Evolutionary conservation across 2,888 invertebrate species (phyloP).

Genomic region (Heliothis peltigera): DNA sequence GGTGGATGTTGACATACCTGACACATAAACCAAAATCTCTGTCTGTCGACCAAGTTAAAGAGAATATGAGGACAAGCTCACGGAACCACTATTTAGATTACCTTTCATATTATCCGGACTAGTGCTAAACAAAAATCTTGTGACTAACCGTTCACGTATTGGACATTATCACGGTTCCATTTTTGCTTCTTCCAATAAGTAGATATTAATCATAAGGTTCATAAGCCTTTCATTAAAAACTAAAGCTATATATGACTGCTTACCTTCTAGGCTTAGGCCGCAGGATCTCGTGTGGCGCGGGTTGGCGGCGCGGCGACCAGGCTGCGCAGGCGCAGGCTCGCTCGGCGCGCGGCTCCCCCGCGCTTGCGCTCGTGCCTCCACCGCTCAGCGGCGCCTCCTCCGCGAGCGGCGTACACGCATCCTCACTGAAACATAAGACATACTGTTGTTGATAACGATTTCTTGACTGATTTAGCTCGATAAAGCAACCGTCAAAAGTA

Average conservation of each 20-base stretch:
- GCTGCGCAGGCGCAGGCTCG: slow-evolving; percentile 85
- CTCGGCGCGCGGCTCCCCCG: slow-evolving; percentile 67
- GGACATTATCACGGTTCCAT: too few species aligned
- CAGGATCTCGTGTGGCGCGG: slow-evolving; percentile 95
- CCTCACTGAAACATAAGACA: slow-evolving; percentile 77
- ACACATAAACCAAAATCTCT: too few species aligned
- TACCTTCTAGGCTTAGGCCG: slow-evolving; percentile 96
- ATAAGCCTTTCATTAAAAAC: neutral
- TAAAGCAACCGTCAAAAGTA: too few species aligned
- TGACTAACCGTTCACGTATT: too few species aligned
- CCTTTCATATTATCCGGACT: too few species aligned
- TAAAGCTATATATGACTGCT: neutral
- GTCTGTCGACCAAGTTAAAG: too few species aligned
- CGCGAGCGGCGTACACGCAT: slow-evolving; percentile 84
- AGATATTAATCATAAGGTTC: too few species aligned
- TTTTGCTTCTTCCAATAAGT: too few species aligned
- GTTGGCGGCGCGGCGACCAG: slow-evolving; percentile 83
- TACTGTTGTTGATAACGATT: slow-evolving; percentile 3
- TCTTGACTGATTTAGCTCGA: neutral
- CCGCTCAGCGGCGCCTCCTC: slow-evolving; percentile 78
- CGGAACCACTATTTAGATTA: too few species aligned
- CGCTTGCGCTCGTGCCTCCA: slow-evolving; percentile 57
- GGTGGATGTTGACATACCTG: too few species aligned
- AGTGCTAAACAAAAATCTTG: too few species aligned
- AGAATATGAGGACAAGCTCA: too few species aligned